These are phyloP conservation scores for Microplitis deprimator DNA, from an alignment of 2,888 invertebrate species.

Conservation along the genomic window DNA sequence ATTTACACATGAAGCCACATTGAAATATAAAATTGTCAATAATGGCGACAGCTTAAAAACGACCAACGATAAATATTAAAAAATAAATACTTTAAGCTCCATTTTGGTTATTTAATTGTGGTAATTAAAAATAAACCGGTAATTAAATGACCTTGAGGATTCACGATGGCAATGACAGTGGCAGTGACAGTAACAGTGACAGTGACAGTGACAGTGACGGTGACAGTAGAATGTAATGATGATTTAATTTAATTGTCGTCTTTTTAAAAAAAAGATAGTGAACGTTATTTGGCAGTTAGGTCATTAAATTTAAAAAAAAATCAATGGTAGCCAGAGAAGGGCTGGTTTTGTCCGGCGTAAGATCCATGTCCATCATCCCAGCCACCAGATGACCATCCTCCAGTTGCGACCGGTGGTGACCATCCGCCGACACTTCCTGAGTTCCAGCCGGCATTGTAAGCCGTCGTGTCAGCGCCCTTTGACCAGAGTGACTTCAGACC, in stretches of 20 bases:
- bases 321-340: slow-evolving; percentile 65
- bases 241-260: not conserved
- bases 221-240: not conserved
- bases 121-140: no score
- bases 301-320: slow-evolving; percentile 39
- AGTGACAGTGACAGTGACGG: no score
- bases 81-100: slow-evolving; percentile 30
- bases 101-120: not conserved
- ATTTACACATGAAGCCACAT: slow-evolving; percentile 9
- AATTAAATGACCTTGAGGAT: no score
- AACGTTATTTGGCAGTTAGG: slow-evolving; percentile 39
- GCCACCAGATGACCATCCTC: slow-evolving; percentile 56
- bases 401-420: slow-evolving; percentile 43
- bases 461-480: slow-evolving; percentile 64
- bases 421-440: slow-evolving; percentile 51
- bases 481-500: slow-evolving; percentile 67
- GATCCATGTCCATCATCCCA: slow-evolving; percentile 64
- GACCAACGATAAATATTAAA: slow-evolving; percentile 27
- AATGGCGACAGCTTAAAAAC: slow-evolving; percentile 24
- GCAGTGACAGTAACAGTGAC: no score
- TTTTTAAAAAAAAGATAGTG: not conserved
- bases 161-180: no score
- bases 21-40: slow-evolving; percentile 10
- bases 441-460: slow-evolving; percentile 62
- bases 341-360: slow-evolving; percentile 61